Evolutionary conservation across 2,113 vertebrate species (phyloP).

Genomic region (Ptilorrhoa leucosticta): DNA sequence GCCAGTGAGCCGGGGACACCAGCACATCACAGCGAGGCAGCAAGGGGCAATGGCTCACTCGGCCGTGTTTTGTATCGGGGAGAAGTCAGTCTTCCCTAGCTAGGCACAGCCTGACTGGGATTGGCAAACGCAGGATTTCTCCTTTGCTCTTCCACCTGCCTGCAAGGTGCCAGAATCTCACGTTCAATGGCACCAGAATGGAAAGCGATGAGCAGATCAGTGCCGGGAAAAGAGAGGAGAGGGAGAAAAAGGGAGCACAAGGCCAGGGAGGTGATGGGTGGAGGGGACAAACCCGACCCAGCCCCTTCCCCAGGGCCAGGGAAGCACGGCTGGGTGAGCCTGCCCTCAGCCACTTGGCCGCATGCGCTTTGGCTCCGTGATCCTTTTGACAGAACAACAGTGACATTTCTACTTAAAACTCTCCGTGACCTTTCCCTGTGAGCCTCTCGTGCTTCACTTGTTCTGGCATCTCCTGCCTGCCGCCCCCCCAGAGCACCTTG

Average conservation of each 20-base stretch:
- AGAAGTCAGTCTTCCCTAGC: not conserved
- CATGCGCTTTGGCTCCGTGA: not conserved
- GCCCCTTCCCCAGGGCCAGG: not conserved
- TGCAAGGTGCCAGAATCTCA: not conserved
- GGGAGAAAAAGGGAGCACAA: not conserved
- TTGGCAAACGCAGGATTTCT: not conserved
- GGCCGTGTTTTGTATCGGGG: fast-evolving
- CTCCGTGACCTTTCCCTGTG: constrained; percentile 37
- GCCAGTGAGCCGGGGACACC: not conserved
- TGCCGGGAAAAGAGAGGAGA: not conserved
- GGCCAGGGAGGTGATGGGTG: not conserved
- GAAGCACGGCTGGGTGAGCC: not conserved
- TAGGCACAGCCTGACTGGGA: not conserved
- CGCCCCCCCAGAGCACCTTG: not conserved
- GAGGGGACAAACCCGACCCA: not conserved
- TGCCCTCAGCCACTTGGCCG: not conserved
- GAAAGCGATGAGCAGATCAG: not conserved
- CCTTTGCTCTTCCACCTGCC: not conserved
- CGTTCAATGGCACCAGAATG: fast-evolving
- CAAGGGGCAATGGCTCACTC: not conserved
- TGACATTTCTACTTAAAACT: constrained; percentile 58
- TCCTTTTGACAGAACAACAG: constrained; percentile 34
- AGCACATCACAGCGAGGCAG: fast-evolving
- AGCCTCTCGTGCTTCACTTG: constrained; percentile 26
- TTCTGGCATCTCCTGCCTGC: not conserved